phyloP scores from a whole-genome alignment of 2,888 invertebrate species.

The Ligdia adustata region DNA sequence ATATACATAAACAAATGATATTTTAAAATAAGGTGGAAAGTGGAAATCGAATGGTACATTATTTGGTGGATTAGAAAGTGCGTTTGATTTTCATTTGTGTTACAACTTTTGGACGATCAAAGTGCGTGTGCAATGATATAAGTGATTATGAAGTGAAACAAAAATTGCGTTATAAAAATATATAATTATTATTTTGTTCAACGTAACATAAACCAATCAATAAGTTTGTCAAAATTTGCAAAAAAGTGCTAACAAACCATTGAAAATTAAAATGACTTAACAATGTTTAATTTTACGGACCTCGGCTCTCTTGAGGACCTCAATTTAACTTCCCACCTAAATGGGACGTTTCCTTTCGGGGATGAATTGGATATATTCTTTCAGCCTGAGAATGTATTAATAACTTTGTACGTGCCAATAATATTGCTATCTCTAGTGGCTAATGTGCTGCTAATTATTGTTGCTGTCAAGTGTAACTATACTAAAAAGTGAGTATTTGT shows the following conservation, averaged over 20 bases:
- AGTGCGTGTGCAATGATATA: too few species aligned
- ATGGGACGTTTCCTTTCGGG: constrained; percentile 43
- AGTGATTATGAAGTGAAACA: too few species aligned
- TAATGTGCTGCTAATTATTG: constrained; percentile 86
- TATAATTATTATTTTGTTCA: too few species aligned
- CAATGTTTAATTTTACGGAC: constrained; percentile 42
- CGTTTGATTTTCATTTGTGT: too few species aligned
- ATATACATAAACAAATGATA: neutral
- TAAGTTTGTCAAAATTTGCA: too few species aligned
- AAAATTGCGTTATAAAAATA: too few species aligned
- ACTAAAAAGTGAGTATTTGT: constrained; percentile 86
- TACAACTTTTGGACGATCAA: too few species aligned
- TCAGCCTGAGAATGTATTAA: constrained; percentile 77
- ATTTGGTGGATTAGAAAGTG: too few species aligned
- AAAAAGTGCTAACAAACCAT: too few species aligned
- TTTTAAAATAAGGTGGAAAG: too few species aligned
- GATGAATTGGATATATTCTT: constrained; percentile 68
- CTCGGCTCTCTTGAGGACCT: constrained; percentile 29
- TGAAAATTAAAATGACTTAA: constrained; percentile 19
- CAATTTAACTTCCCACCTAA: constrained; percentile 30
- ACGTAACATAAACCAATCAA: too few species aligned
- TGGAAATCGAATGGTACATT: too few species aligned
- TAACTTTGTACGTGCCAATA: constrained; percentile 86
- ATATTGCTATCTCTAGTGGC: constrained; percentile 85
- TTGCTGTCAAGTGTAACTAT: constrained; percentile 87